phyloP scores from a whole-genome alignment of 2,888 invertebrate species.

The Acrobasis suavella region DNA sequence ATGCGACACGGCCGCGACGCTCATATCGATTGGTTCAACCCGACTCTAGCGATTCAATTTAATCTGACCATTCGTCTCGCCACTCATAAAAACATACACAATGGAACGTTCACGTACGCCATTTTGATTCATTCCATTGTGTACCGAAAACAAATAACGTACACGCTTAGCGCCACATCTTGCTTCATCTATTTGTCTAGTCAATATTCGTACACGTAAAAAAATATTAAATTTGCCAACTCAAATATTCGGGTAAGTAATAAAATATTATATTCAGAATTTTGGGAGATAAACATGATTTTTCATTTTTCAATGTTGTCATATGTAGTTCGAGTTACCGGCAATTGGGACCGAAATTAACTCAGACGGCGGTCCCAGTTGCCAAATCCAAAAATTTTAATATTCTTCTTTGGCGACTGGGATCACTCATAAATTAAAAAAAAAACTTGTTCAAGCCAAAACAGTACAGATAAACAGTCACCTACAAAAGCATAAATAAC shows the following conservation, averaged over 20 bases:
- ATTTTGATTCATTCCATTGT: conserved; percentile 20
- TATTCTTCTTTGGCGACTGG: too few relatives aligned
- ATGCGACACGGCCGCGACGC: conserved; percentile 46
- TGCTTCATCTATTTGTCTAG: conserved; percentile 7
- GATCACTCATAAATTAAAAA: too few relatives aligned
- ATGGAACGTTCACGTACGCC: conserved; percentile 20
- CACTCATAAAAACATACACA: conserved; percentile 25
- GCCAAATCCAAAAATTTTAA: too few relatives aligned
- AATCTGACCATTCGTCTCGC: conserved; percentile 43
- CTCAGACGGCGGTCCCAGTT: too few relatives aligned
- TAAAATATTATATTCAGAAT: conserved; percentile 2
- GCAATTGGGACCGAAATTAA: too few relatives aligned
- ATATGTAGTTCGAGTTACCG: too few relatives aligned
- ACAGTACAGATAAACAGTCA: too few relatives aligned
- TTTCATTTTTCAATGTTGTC: neutral
- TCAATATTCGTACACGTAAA: neutral
- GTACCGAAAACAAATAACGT: conserved; percentile 7
- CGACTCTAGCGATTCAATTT: conserved; percentile 37
- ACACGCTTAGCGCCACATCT: conserved; percentile 7
- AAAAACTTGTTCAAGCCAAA: too few relatives aligned
- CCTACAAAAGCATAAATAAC: too few relatives aligned
- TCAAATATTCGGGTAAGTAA: conserved; percentile 5
- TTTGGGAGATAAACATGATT: conserved; percentile 2
- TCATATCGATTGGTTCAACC: conserved; percentile 55
- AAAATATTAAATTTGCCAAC: neutral